Evolutionary conservation across 2,797 vertebrate species (phyloP).

Genomic region (Rhyacichthys aspro): DNA sequence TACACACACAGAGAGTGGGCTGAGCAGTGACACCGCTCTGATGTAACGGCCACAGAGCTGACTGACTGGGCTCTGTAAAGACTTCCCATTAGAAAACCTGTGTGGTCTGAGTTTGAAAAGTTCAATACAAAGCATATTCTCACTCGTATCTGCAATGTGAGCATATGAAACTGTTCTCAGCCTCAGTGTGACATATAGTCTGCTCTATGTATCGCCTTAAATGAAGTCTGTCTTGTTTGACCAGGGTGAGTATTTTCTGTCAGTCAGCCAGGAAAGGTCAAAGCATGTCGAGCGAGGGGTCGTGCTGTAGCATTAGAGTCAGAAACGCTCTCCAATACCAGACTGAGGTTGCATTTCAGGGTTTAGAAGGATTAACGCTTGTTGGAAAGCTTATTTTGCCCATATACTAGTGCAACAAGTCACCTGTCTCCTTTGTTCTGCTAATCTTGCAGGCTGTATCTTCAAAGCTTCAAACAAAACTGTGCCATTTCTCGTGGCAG

Average conservation of each 20-base stretch:
- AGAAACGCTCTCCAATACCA: background rate
- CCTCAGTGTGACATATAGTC: background rate
- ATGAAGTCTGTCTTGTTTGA: background rate
- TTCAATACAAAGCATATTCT: background rate
- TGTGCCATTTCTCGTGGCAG: background rate
- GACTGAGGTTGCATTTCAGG: background rate
- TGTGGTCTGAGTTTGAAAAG: constrained; percentile 47
- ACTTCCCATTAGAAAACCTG: constrained; percentile 25
- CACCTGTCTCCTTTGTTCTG: constrained; percentile 12
- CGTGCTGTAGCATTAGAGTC: no score
- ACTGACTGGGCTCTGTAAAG: constrained; percentile 27
- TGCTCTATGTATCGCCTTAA: no score
- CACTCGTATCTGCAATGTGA: no score
- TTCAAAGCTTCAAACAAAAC: constrained; percentile 8
- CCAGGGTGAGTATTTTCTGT: background rate
- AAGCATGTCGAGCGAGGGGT: background rate
- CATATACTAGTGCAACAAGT: background rate
- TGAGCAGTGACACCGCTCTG: constrained; percentile 46
- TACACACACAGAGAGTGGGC: constrained; percentile 17
- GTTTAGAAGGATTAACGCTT: background rate
- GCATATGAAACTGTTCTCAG: background rate
- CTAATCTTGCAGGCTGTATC: constrained; percentile 4
- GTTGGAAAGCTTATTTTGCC: background rate
- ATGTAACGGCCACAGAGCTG: constrained; percentile 23
- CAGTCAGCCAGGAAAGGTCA: constrained; percentile 2